Evolutionary conservation across 1,140 invertebrate genomes (phyloP).

Genomic region (Ostrea edulis): DNA sequence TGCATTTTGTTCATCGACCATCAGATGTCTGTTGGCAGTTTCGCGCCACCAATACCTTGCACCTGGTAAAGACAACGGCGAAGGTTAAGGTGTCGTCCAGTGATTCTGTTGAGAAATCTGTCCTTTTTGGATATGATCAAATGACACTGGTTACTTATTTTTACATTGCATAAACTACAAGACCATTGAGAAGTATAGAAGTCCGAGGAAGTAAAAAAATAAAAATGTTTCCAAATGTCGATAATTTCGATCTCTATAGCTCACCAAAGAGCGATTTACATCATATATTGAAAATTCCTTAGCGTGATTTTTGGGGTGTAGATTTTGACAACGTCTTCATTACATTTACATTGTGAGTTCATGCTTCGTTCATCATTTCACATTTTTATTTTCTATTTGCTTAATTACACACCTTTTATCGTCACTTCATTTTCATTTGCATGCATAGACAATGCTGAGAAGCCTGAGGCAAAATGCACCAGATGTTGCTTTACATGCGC

Average conservation of each 20-base stretch:
- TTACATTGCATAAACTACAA: background rate
- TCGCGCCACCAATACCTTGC: background rate
- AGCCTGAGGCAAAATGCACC: background rate
- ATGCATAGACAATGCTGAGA: background rate
- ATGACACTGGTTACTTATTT: background rate
- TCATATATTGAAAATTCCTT: no score
- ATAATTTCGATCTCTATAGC: no score
- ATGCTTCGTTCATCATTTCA: no score
- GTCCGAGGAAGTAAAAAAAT: background rate
- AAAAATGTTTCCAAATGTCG: background rate
- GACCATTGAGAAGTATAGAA: background rate
- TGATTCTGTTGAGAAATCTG: background rate
- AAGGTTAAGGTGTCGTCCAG: background rate
- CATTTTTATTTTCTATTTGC: background rate
- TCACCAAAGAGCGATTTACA: no score
- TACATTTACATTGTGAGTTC: no score
- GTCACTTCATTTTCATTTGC: background rate
- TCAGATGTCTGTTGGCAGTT: background rate
- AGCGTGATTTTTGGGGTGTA: no score
- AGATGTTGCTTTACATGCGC: conserved; percentile 5
- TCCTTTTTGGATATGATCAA: background rate
- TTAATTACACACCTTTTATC: background rate
- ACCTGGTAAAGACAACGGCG: background rate
- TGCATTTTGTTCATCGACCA: background rate
- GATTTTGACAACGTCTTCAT: no score